These are phyloP conservation scores for Neogale vison DNA, from an alignment of 2,113 vertebrate species.

Conservation along the genomic window DNA sequence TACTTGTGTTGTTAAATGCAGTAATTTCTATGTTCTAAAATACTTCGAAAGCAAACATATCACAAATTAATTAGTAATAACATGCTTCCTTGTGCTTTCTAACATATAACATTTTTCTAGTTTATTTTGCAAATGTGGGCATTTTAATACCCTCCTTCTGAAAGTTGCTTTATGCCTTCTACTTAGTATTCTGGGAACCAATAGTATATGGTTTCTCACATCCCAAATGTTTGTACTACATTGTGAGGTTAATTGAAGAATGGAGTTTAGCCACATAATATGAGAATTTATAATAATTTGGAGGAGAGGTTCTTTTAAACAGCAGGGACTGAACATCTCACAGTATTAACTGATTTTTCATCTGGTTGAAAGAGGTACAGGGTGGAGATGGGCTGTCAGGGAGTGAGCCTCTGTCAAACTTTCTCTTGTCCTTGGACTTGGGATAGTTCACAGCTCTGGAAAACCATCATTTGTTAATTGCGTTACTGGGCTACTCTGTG, in stretches of 20 bases:
- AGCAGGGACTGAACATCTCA: background rate
- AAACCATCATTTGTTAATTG: slow-evolving; percentile 10
- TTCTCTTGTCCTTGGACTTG: background rate
- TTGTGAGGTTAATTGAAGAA: slow-evolving; percentile 38
- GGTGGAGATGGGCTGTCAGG: background rate
- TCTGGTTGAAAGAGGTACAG: background rate
- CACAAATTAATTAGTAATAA: background rate
- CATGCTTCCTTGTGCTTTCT: background rate
- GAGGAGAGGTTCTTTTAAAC: background rate
- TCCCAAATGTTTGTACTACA: background rate
- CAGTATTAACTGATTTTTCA: background rate
- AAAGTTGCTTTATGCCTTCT: background rate
- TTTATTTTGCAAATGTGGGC: slow-evolving; percentile 44
- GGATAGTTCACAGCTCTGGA: background rate
- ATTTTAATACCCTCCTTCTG: background rate
- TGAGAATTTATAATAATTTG: slow-evolving; percentile 6
- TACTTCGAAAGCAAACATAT: background rate
- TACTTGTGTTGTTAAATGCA: slow-evolving; percentile 19
- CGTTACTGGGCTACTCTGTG: background rate
- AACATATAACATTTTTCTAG: background rate
- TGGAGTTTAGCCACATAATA: background rate
- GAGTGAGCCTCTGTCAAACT: background rate
- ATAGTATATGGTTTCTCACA: background rate
- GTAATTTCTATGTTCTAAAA: slow-evolving; percentile 5
- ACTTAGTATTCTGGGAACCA: background rate